phyloP scores from a whole-genome alignment of 2,888 invertebrate species.

The Ophion costatus region DNA sequence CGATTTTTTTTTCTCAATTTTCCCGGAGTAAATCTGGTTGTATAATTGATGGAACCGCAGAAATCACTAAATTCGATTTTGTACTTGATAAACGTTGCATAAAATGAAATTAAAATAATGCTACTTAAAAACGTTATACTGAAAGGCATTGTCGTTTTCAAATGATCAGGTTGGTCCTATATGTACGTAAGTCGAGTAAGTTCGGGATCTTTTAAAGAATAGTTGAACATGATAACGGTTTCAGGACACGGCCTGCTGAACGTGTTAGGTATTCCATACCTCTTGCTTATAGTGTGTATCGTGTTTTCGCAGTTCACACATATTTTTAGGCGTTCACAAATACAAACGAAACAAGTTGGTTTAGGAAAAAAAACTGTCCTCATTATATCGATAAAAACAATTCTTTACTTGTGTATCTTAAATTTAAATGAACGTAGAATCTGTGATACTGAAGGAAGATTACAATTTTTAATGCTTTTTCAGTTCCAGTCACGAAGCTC shows the following conservation, averaged over 20 bases:
- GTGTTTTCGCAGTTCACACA: conserved; percentile 44
- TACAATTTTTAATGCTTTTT: too few species aligned
- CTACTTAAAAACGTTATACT: neutral
- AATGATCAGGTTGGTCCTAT: neutral
- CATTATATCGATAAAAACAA: neutral
- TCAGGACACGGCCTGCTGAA: conserved; percentile 79
- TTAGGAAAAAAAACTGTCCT: neutral
- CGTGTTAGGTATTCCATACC: conserved; percentile 69
- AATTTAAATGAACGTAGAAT: too few species aligned
- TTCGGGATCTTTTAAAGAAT: conserved; percentile 48
- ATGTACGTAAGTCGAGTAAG: conserved; percentile 6
- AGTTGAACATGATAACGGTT: conserved; percentile 75
- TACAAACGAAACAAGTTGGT: neutral
- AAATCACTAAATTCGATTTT: neutral
- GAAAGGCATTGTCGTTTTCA: neutral
- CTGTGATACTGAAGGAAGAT: too few species aligned
- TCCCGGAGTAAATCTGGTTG: neutral
- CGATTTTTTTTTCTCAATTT: neutral
- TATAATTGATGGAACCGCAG: neutral
- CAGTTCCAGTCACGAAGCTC: too few species aligned
- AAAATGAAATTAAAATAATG: neutral
- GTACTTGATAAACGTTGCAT: neutral
- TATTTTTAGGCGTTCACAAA: conserved; percentile 29
- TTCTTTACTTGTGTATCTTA: too few species aligned
- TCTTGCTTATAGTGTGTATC: conserved; percentile 9